Evolutionary conservation across 2,888 invertebrate genomes (phyloP), one percentile per base, ranked within the genome.

Genomic region (Chrysolina oricalcia): DNA sequence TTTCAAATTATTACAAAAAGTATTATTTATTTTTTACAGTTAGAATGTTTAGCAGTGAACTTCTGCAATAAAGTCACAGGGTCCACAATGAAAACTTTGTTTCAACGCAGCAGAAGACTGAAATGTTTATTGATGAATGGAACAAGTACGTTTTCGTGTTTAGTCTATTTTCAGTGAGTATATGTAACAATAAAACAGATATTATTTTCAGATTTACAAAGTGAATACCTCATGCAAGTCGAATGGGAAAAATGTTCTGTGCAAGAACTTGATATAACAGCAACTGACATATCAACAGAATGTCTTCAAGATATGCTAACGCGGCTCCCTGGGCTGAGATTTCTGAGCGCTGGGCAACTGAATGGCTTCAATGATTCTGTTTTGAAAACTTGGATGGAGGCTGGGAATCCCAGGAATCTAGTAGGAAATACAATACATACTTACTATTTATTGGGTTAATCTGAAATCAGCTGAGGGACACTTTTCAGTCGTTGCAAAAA

Each of bases 281-380:
- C 97, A 1, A 99, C 99, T 0, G 99, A 99, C 89, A 89, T 99
- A 74, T 95, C 96, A 1, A 94, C 97, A 0, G 98, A 99, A 86
- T 97, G 98, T 80, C 91, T 99, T 56, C 94, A 96, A 75, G 97
- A 98, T 87, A 94, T 99, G 92, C 90, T 99, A 17, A 93, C 95
- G 0, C 91, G 98, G 81, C 94, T 98, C 80, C 97, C 95, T 0
- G 93, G 93, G 73, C 90, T 98, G 40, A 92, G 96, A 82, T 98
- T 97, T 90, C 90, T 99, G 10, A 96, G 97, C 80, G 98, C 98
- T 0, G 99, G 98, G 0, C 98, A 99, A 90, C 93, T 98, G 80
- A 99, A 99, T 88, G 98, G 98, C 19, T 98, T 99, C 86, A 98
- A 96, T 81, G 99, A 99, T 88, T 92, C 94, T 59, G 99, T 99